A percentile compares a stretch with the other conserved stretches of the same genome.
Evolutionary conservation across 2,888 invertebrate genomes (phyloP).

Genomic region (Eulithis testata): DNA sequence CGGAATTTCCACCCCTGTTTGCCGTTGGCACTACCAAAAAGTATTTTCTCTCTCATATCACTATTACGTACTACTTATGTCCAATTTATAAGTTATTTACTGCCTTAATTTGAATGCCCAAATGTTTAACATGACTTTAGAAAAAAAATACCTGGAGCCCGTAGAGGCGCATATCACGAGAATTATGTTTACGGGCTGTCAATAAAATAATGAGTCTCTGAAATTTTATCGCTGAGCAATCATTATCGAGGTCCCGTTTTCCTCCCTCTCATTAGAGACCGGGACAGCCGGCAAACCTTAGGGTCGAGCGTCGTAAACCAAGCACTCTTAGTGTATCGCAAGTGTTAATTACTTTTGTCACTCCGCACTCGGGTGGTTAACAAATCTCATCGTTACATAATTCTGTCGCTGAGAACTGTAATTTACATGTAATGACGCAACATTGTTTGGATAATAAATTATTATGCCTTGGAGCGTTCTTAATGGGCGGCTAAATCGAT

Average conservation of each 20-base stretch:
- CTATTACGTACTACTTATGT: slow-evolving; percentile 37
- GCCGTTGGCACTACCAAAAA: slow-evolving; percentile 65
- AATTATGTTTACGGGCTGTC: slow-evolving; percentile 19
- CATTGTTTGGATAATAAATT: slow-evolving; percentile 80
- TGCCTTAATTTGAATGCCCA: slow-evolving; percentile 32
- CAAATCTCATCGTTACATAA: slow-evolving; percentile 76
- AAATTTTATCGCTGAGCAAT: slow-evolving; percentile 59
- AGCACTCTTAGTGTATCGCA: slow-evolving; percentile 73
- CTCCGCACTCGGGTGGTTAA: slow-evolving; percentile 72
- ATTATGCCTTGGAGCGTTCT: slow-evolving; percentile 76
- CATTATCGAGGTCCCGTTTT: slow-evolving; percentile 63
- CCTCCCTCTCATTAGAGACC: slow-evolving; percentile 66
- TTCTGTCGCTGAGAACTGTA: slow-evolving; percentile 68
- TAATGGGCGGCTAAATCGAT: slow-evolving; percentile 79
- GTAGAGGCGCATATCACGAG: not conserved
- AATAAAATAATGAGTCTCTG: slow-evolving; percentile 45
- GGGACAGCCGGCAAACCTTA: slow-evolving; percentile 56
- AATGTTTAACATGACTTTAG: slow-evolving; percentile 30
- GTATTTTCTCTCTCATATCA: slow-evolving; percentile 53
- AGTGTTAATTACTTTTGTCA: slow-evolving; percentile 83
- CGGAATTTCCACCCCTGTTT: slow-evolving; percentile 74
- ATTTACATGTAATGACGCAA: slow-evolving; percentile 74
- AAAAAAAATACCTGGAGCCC: slow-evolving; percentile 11
- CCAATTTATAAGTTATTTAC: slow-evolving; percentile 45
- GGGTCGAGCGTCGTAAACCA: slow-evolving; percentile 73